phyloP scores from a whole-genome alignment of 1,140 invertebrate genomes.

The Hydropsyche tenuis region DNA sequence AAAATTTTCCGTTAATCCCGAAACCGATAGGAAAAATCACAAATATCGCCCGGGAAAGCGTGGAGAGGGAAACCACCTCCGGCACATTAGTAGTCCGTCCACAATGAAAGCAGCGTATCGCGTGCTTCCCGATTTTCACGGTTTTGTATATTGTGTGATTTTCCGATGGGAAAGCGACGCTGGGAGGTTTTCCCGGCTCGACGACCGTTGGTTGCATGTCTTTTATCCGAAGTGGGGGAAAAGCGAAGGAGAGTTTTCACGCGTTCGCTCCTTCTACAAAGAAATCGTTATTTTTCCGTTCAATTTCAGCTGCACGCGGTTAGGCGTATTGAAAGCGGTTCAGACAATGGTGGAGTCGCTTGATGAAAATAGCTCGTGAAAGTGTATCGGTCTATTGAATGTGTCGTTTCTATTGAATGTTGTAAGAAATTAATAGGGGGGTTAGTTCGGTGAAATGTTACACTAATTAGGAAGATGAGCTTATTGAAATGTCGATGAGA shows the following conservation, averaged over 20 bases:
- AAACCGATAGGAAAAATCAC: slow-evolving; percentile 42
- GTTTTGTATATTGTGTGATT: neutral
- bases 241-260: neutral
- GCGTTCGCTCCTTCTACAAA: too few relatives aligned
- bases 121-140: slow-evolving; percentile 1
- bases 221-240: slow-evolving; percentile 28
- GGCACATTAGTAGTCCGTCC: slow-evolving; percentile 21
- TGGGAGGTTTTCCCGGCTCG: neutral
- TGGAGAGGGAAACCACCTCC: neutral
- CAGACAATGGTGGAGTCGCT: too few relatives aligned
- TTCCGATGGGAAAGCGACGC: neutral
- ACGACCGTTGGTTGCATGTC: neutral
- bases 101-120: slow-evolving; percentile 33
- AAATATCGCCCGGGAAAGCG: neutral
- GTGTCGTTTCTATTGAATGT: too few relatives aligned
- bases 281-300: too few relatives aligned
- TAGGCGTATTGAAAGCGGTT: too few relatives aligned
- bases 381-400: too few relatives aligned
- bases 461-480: too few relatives aligned
- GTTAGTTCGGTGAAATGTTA: too few relatives aligned
- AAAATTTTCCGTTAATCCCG: slow-evolving; percentile 38
- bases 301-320: too few relatives aligned
- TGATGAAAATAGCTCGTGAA: too few relatives aligned
- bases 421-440: too few relatives aligned
- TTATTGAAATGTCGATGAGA: too few relatives aligned